A percentile compares a stretch with the other conserved stretches of the same genome.
Conservation (phyloP, 2,797 vertebrate species). For the Sciurus carolinensis region DNA sequence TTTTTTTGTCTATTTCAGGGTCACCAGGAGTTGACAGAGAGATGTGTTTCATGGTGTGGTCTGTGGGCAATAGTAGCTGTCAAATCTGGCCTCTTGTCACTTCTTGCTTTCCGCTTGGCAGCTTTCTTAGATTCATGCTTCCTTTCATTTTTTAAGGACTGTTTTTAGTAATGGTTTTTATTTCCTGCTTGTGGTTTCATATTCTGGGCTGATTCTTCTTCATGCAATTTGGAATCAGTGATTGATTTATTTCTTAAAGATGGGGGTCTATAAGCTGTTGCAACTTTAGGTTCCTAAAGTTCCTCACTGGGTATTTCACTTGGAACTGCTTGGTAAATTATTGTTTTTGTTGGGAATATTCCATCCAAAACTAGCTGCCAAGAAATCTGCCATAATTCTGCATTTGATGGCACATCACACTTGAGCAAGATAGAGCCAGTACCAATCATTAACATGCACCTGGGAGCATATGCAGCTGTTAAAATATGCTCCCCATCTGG, state of each 20-base stretch:
- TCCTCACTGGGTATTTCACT: slow-evolving; percentile 89
- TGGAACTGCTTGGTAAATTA: slow-evolving; percentile 91
- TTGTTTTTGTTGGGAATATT: slow-evolving; percentile 89
- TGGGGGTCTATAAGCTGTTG: slow-evolving; percentile 94
- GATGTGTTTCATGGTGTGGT: neutral
- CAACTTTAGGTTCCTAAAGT: slow-evolving; percentile 87
- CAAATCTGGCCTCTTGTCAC: neutral
- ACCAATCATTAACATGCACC: slow-evolving; percentile 94
- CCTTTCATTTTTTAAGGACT: slow-evolving; percentile 92
- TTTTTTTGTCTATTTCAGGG: neutral
- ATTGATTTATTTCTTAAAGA: slow-evolving; percentile 94
- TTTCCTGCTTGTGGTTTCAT: neutral
- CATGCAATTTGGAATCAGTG: slow-evolving; percentile 93
- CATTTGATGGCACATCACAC: slow-evolving; percentile 81
- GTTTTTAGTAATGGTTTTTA: neutral
- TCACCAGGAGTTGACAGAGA: neutral
- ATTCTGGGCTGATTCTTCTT: slow-evolving; percentile 90
- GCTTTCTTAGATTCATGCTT: slow-evolving; percentile 94
- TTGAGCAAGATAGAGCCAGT: slow-evolving; percentile 92
- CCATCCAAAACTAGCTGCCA: slow-evolving; percentile 94
- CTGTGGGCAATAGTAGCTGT: neutral
- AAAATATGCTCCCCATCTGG: slow-evolving; percentile 95
- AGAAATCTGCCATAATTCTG: slow-evolving; percentile 94
- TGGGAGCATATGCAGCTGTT: slow-evolving; percentile 95
- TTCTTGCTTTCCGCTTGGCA: slow-evolving; percentile 91